Evolutionary conservation across 1,140 invertebrate species (phyloP).

Genomic region (Drosophila orena): DNA sequence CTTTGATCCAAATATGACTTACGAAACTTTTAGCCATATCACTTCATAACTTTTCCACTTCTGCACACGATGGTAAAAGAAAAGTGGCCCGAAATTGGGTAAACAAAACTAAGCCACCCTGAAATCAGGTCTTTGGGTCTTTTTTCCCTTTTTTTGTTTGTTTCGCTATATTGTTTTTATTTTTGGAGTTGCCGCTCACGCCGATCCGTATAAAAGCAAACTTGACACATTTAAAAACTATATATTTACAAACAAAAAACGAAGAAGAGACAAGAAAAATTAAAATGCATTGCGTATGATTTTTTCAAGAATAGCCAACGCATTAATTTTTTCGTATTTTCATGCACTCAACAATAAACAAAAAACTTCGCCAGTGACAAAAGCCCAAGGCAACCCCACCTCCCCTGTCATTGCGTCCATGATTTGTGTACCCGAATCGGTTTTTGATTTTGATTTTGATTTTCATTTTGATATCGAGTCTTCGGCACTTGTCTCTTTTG

Average conservation of each 20-base stretch:
- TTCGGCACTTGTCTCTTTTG: neutral
- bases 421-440: slow-evolving; percentile 31
- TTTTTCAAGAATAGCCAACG: slow-evolving; percentile 76
- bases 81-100: slow-evolving; percentile 18
- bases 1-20: slow-evolving; percentile 3
- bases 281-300: slow-evolving; percentile 74
- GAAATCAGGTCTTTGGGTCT: slow-evolving; percentile 53
- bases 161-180: slow-evolving; percentile 13
- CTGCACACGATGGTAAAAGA: slow-evolving; percentile 26
- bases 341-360: slow-evolving; percentile 34
- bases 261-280: slow-evolving; percentile 36
- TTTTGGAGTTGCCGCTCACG: slow-evolving; percentile 1
- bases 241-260: slow-evolving; percentile 47
- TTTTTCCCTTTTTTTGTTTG: slow-evolving; percentile 19
- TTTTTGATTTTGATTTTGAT: neutral
- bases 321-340: slow-evolving; percentile 59
- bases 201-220: slow-evolving; percentile 64
- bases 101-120: slow-evolving; percentile 40
- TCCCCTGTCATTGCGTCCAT: slow-evolving; percentile 23
- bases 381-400: slow-evolving; percentile 32
- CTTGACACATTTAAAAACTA: slow-evolving; percentile 78
- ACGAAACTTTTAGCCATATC: slow-evolving; percentile 28
- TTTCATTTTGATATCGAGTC: neutral
- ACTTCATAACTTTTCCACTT: slow-evolving; percentile 51
- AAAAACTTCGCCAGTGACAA: slow-evolving; percentile 23